phyloP scores from a whole-genome alignment of 2,888 invertebrate species.

The Balanococcus diminutus region DNA sequence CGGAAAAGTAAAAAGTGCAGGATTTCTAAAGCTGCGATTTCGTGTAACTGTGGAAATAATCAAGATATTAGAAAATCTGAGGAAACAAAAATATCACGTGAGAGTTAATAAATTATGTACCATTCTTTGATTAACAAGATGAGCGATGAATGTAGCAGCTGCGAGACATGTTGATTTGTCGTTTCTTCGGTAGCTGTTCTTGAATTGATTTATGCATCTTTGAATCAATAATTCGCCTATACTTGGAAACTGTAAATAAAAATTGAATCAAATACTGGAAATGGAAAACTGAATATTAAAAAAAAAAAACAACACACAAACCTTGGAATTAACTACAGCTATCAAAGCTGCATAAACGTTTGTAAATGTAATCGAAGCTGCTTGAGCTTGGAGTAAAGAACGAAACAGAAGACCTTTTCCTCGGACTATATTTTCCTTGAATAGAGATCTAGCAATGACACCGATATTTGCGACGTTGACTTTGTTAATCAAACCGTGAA shows the following conservation, averaged over 20 bases:
- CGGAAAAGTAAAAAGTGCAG: constrained; percentile 90
- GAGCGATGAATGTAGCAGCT: constrained; percentile 90
- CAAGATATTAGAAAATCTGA: background rate
- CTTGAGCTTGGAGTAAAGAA: constrained; percentile 95
- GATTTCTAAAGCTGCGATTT: constrained; percentile 92
- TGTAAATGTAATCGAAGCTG: constrained; percentile 95
- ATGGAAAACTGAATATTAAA: background rate
- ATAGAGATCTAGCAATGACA: constrained; percentile 85
- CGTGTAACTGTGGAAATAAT: constrained; percentile 73
- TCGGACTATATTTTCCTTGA: constrained; percentile 94
- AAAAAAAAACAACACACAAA: too few species aligned
- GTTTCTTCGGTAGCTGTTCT: constrained; percentile 89
- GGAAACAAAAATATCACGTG: too few species aligned
- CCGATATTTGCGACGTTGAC: constrained; percentile 94
- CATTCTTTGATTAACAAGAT: constrained; percentile 96
- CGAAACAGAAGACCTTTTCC: constrained; percentile 91
- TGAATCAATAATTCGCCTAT: constrained; percentile 91
- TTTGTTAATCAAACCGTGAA: constrained; percentile 98
- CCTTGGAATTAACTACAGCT: constrained; percentile 92
- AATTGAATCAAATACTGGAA: too few species aligned
- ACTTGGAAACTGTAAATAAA: constrained; percentile 89
- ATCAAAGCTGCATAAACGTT: constrained; percentile 97
- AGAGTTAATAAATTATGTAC: constrained; percentile 61
- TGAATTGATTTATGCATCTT: constrained; percentile 91
- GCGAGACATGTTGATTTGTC: constrained; percentile 92